Conservation (phyloP, 1,140 invertebrate genomes). For the Manduca sexta region DNA sequence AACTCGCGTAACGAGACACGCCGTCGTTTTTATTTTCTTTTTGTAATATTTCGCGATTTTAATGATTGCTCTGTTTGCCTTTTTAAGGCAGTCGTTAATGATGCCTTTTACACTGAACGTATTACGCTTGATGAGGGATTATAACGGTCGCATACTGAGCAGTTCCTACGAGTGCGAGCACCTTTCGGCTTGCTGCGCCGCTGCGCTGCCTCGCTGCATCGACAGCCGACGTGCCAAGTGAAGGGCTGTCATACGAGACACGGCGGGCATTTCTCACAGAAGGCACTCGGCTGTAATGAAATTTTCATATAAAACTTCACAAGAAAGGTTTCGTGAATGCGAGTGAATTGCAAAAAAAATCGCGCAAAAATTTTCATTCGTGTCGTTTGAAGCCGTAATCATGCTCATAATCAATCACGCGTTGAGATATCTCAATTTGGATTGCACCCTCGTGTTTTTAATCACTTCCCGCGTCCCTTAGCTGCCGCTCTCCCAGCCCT, state of each 20-base stretch:
- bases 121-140: conserved; percentile 62
- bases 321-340: conserved; percentile 30
- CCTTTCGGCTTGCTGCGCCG: conserved; percentile 30
- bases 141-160: conserved; percentile 53
- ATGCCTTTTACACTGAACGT: conserved; percentile 63
- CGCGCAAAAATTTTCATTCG: conserved; percentile 45
- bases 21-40: conserved; percentile 55
- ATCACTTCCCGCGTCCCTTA: conserved; percentile 2
- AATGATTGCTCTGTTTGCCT: conserved; percentile 67
- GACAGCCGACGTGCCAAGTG: conserved; percentile 30
- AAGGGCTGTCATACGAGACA: conserved; percentile 63
- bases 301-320: conserved; percentile 32
- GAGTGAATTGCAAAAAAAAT: conserved; percentile 24
- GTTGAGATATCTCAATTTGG: conserved; percentile 62
- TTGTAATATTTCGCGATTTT: conserved; percentile 64
- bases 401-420: conserved; percentile 59
- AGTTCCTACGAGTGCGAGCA: conserved; percentile 28
- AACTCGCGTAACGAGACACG: conserved; percentile 62
- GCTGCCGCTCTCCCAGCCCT: conserved; percentile 17
- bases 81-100: conserved; percentile 69
- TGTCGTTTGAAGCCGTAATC: conserved; percentile 49
- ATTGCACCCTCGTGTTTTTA: conserved; percentile 37
- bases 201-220: conserved; percentile 21
- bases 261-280: conserved; percentile 56
- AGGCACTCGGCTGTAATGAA: conserved; percentile 47